Conservation (phyloP, 2,797 vertebrate species). For the Falco naumanni region DNA sequence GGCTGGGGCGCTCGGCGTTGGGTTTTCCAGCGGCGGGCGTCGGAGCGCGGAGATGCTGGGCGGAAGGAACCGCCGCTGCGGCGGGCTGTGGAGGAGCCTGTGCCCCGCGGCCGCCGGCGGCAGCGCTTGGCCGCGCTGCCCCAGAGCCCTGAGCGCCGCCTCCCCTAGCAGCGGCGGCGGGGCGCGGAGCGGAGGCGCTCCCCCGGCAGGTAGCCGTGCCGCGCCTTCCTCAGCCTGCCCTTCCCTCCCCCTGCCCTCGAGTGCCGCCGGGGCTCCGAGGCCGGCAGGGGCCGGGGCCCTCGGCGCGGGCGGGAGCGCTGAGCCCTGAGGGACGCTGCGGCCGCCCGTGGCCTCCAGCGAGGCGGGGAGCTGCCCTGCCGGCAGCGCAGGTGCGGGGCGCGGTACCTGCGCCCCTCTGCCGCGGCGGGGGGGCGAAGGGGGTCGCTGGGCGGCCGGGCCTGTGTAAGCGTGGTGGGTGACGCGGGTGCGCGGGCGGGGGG, state of each 20-base stretch:
- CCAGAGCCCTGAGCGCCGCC: neutral
- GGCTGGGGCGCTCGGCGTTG: neutral
- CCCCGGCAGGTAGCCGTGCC: constrained; percentile 39
- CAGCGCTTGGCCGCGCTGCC: neutral
- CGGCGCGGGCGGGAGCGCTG: neutral
- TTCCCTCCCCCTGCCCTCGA: too few species aligned
- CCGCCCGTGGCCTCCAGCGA: too few species aligned
- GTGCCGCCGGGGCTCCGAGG: neutral
- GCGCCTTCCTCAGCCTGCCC: neutral
- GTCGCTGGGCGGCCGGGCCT: too few species aligned
- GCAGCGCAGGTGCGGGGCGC: too few species aligned
- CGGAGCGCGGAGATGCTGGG: neutral
- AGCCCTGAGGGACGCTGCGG: neutral
- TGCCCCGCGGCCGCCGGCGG: accelerated
- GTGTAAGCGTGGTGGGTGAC: too few species aligned
- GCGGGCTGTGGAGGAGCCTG: neutral
- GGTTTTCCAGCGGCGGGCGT: neutral
- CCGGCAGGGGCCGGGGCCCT: neutral
- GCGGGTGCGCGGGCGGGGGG: too few species aligned
- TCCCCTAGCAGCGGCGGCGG: neutral
- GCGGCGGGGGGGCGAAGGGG: too few species aligned
- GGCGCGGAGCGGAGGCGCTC: neutral
- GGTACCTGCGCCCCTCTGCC: too few species aligned
- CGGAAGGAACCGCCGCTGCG: neutral
- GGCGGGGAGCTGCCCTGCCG: too few species aligned